Conservation (phyloP, 2,888 invertebrate genomes). For the Aspidiotus destructor region DNA sequence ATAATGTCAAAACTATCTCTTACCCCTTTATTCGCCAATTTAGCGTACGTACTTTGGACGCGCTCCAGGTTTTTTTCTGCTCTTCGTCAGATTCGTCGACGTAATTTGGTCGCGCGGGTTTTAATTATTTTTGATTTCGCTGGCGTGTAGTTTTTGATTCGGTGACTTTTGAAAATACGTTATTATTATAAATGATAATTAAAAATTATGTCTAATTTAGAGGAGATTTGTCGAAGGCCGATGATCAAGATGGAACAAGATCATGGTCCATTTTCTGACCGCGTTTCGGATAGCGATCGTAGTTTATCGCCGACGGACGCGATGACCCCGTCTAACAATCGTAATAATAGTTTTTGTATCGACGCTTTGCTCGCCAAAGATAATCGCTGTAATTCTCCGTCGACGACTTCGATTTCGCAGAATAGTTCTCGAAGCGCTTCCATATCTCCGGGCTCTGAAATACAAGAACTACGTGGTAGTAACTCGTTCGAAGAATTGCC, state of each 20-base stretch:
- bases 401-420: conserved; percentile 20
- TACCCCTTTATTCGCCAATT: conserved; percentile 20
- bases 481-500: conserved; percentile 34
- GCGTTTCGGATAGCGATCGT: conserved; percentile 22
- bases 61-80: background rate
- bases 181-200: background rate
- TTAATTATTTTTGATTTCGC: background rate
- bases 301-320: conserved; percentile 24
- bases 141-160: background rate
- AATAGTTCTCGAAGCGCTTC: conserved; percentile 51
- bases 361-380: conserved; percentile 65
- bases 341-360: conserved; percentile 57
- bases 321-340: conserved; percentile 15
- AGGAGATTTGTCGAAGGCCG: conserved; percentile 6
- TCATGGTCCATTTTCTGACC: conserved; percentile 14
- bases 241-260: conserved; percentile 16
- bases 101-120: background rate
- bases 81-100: background rate
- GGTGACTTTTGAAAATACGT: background rate
- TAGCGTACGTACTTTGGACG: conserved; percentile 1
- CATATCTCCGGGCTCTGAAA: conserved; percentile 76
- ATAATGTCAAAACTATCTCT: conserved; percentile 29
- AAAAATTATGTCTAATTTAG: conserved; percentile 6
- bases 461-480: conserved; percentile 42
- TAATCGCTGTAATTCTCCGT: conserved; percentile 25